Evolutionary conservation across 2,888 invertebrate genomes (phyloP).

Genomic region (Lasioglossum morio): DNA sequence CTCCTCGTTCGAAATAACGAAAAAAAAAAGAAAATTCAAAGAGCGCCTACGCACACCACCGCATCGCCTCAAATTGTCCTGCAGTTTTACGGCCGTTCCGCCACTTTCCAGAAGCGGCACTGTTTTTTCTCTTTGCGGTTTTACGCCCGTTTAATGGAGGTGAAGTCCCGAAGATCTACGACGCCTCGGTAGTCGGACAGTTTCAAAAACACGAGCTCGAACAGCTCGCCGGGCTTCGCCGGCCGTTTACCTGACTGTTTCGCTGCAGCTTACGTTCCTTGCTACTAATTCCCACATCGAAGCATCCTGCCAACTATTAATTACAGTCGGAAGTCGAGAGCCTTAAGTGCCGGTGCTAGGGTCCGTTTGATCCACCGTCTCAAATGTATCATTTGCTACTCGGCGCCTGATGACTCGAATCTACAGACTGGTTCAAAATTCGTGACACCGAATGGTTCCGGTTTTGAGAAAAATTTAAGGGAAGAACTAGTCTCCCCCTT

Average conservation of each 20-base stretch:
- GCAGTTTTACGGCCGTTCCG: constrained; percentile 61
- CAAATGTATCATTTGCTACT: not conserved
- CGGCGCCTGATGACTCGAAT: not conserved
- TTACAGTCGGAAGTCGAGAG: not conserved
- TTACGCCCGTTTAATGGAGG: constrained; percentile 63
- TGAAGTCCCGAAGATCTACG: constrained; percentile 48
- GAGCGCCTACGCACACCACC: constrained; percentile 45
- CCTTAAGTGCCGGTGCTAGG: not conserved
- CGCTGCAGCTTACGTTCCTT: not conserved
- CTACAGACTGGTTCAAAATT: not conserved
- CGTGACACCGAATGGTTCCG: not conserved
- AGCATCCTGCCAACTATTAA: not conserved
- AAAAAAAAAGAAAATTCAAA: constrained; percentile 16
- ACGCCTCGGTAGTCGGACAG: constrained; percentile 34
- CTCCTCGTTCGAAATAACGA: not conserved
- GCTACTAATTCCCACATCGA: not conserved
- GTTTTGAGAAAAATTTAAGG: not conserved
- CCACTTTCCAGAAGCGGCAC: constrained; percentile 54
- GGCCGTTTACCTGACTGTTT: constrained; percentile 1
- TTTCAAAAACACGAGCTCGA: constrained; percentile 43
- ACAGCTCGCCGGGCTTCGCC: not conserved
- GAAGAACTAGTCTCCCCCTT: too few species aligned
- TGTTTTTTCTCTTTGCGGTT: constrained; percentile 45
- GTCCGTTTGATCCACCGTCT: not conserved
- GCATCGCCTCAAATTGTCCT: constrained; percentile 57